Base-by-base conservation (phyloP, 2,797 vertebrate genomes). In the Poeciliopsis presidionis region DNA sequence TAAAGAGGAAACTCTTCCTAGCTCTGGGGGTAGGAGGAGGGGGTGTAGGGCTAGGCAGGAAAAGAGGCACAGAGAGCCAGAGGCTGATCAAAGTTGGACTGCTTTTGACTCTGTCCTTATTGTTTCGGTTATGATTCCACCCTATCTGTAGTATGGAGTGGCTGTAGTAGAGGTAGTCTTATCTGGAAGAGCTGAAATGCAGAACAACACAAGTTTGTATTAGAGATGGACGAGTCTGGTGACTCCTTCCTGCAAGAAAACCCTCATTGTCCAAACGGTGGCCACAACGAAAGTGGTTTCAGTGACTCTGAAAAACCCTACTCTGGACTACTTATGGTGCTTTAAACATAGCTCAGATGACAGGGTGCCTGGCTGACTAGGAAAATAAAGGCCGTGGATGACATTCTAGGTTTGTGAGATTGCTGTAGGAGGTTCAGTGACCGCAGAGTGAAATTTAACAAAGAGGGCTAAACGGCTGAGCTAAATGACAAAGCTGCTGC, bases 401-500 rank as follows among this genome's bases (percentile, higher is more conserved):
- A 87, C 92, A 93, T 93, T 93, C 92, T 90, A n/a, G 78, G 81
- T 69, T 69, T 1, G 69, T 80, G 87, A 92, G 85, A 90, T 90
- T 81, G 75, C 84, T 77, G 86, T 83, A 87, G 90, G 92, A 90
- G 92, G 84, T 93, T 71, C 90, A 90, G 91, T 93, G 90, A 90
- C 90, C 86, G 82, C 84, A 59, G 71, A 80, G 73, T 81, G 85
- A 89, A 90, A 91, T 91, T 80, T 82, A 86, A 91, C 88, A 86
- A 84, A 84, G 82, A 84, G 65, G 79, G 77, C 77, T 78, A 63
- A 70, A 88, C 39, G 81, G 76, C 79, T 78, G 72, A 70, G 87
- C 46, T 72, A 93, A 92, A 94, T 94, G 92, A 94, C 39, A 92
- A 92, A 95, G 89, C 84, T 88, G 84, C 88, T 70, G 78, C 85